Evolutionary conservation across 2,797 vertebrate genomes (phyloP).

Genomic region (Fringilla coelebs): DNA sequence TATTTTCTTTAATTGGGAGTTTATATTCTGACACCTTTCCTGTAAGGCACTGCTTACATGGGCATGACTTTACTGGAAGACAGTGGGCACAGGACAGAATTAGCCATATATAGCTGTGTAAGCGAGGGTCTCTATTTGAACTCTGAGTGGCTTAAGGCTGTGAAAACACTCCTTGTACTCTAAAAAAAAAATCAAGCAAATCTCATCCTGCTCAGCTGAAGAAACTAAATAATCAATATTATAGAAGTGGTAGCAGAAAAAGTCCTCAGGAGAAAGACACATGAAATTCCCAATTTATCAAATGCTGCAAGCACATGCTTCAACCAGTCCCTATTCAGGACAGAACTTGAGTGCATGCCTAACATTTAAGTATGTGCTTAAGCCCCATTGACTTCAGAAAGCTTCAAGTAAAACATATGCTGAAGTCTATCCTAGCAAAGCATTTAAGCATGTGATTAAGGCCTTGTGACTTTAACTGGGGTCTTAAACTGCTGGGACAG

Average conservation of each 20-base stretch:
- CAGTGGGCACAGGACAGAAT: conserved; percentile 36
- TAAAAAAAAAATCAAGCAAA: neutral
- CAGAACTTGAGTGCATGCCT: conserved; percentile 53
- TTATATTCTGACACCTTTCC: conserved; percentile 71
- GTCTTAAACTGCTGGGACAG: neutral
- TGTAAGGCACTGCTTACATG: conserved; percentile 65
- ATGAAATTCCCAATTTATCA: conserved; percentile 49
- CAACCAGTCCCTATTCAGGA: conserved; percentile 24
- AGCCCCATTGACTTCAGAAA: conserved; percentile 50
- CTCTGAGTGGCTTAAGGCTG: neutral
- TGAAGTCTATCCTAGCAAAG: conserved; percentile 34
- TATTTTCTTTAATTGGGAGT: conserved; percentile 73
- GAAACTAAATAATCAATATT: conserved; percentile 3
- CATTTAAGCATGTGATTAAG: conserved; percentile 38
- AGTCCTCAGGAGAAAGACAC: conserved; percentile 27
- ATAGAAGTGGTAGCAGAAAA: conserved; percentile 1
- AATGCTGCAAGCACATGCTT: conserved; percentile 14
- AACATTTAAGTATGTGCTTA: conserved; percentile 51
- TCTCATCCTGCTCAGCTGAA: neutral
- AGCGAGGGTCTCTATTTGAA: neutral
- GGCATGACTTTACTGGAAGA: conserved; percentile 41
- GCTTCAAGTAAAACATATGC: conserved; percentile 47
- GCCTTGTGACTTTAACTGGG: conserved; percentile 34
- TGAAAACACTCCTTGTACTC: neutral
- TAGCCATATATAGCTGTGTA: conserved; percentile 49